Evolutionary conservation across 2,888 invertebrate species (phyloP), one percentile per base, ranked within the genome.

Genomic region (Selenia dentaria): DNA sequence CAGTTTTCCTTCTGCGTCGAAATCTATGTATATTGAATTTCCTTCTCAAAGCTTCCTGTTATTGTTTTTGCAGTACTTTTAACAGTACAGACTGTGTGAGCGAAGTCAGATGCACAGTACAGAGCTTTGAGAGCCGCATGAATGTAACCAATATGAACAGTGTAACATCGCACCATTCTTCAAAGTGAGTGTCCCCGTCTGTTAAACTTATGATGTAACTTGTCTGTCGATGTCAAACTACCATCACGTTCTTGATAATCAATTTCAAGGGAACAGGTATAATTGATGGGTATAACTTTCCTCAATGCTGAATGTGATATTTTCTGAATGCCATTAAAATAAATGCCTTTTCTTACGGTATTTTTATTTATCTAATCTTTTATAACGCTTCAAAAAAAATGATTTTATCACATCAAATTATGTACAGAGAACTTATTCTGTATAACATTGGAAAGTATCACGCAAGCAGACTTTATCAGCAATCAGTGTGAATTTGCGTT

Each of bases 31-130:
- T 28, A 14, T 51, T 46, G 45, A 43, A 51, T 53, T 35, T 46
- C 31, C 27, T 34, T 51, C 39, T 62, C 43, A 54, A 48, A 50
- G 58, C 58, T 54, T 59, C 34, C 32, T 56, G 56, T 59, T 46
- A 79, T 86, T 86, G 83, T 89, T 83, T 83, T 85, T 87, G 83
- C 90, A 90, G 89, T 88, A 83, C 82, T 85, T 89, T 87, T 87
- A 86, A 89, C 81, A 88, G 87, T 86, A 84, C 88, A 82, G 89
- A 89, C 75, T 79, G 77, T 87, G 79, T 89, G 81, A 86, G 79
- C 69, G 89, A 87, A 81, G 70, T 78, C 67, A 84, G 83, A 79
- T 81, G 83, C 80, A 84, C 85, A 65, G 67, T 81, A 57, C 87
- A 87, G 80, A 87, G 81, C 73, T 84, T 89, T 85, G 88, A 89